Conservation (phyloP, 1,140 invertebrate genomes). For the Drosophila watanabei region DNA sequence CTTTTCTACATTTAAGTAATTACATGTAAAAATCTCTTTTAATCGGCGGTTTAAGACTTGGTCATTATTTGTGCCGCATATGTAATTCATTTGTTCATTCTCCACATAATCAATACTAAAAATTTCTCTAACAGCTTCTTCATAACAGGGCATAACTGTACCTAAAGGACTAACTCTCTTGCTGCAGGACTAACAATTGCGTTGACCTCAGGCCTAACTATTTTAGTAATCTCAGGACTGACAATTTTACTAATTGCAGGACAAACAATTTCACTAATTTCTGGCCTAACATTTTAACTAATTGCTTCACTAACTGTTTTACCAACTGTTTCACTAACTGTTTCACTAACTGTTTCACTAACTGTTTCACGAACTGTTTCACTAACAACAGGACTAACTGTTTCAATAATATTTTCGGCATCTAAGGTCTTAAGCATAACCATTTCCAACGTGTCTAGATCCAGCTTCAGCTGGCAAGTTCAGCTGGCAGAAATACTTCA, state of each 20-base stretch:
- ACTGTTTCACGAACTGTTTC: not conserved
- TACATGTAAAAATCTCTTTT: too few relatives aligned
- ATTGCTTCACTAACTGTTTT: too few relatives aligned
- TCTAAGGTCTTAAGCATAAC: not conserved
- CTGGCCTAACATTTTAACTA: too few relatives aligned
- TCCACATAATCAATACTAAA: too few relatives aligned
- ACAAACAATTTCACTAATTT: too few relatives aligned
- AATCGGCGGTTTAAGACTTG: too few relatives aligned
- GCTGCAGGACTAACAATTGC: not conserved
- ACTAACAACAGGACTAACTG: not conserved
- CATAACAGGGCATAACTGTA: not conserved
- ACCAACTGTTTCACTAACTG: not conserved
- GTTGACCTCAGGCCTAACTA: not conserved
- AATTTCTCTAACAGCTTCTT: not conserved
- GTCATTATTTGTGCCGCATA: too few relatives aligned
- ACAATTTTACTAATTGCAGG: too few relatives aligned
- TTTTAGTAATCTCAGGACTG: not conserved
- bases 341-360: too few relatives aligned
- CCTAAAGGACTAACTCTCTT: not conserved
- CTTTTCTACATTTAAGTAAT: not conserved
- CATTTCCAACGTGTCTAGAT: not conserved
- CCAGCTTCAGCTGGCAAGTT: slow-evolving; percentile 2
- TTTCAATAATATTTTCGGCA: too few relatives aligned
- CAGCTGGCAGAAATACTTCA: slow-evolving; percentile 9
- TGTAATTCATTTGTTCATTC: too few relatives aligned